Evolutionary conservation across 2,113 vertebrate species (phyloP).

Genomic region (Heliornis fulica): DNA sequence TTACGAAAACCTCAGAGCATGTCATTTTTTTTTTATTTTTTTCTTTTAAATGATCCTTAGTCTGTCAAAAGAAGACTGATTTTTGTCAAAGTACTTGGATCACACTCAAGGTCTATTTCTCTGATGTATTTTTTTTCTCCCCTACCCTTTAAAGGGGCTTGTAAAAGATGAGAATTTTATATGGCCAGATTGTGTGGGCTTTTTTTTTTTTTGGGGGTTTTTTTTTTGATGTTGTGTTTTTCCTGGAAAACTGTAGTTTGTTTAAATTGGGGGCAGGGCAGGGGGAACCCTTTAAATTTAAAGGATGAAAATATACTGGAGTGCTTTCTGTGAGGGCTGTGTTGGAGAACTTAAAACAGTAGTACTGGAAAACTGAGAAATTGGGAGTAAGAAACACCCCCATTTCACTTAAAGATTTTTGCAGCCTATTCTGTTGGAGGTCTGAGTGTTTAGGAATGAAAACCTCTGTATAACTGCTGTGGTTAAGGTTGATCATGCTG

Average conservation of each 20-base stretch:
- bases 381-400: too few species aligned
- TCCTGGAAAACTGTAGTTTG: background rate
- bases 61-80: background rate
- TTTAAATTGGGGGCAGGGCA: background rate
- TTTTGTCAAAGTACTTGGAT: background rate
- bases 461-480: background rate
- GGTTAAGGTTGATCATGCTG: background rate
- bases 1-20: background rate
- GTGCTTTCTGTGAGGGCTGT: background rate
- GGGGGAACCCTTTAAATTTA: background rate
- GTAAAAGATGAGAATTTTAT: background rate
- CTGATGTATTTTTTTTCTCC: background rate
- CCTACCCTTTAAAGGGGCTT: background rate
- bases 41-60: background rate
- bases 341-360: background rate
- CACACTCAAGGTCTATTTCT: background rate
- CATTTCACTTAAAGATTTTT: background rate
- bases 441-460: background rate
- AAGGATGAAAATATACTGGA: background rate
- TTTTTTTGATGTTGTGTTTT: background rate
- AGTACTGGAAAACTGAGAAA: background rate
- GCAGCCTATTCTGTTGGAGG: background rate
- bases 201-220: background rate
- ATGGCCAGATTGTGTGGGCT: background rate
- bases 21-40: background rate